Evolutionary conservation across 2,113 vertebrate genomes (phyloP), one percentile per base, ranked within the genome.

Genomic region (Sturnus vulgaris): DNA sequence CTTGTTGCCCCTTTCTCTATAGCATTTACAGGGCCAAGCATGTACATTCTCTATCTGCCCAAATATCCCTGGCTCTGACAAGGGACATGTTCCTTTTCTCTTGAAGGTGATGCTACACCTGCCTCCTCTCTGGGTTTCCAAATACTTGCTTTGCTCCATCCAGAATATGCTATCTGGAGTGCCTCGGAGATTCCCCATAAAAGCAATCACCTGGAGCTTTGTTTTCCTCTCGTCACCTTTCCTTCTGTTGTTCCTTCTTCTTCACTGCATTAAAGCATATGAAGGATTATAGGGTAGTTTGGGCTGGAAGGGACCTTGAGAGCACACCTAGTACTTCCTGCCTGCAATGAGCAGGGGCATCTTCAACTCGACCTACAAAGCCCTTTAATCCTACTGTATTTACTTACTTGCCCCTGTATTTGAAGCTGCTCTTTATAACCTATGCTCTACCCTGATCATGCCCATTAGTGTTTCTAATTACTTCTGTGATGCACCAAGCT

Each of bases 121-220:
- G 10, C 50, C 11, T 86, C 13, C 40, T 77, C 22, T 53, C 37
- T 50, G 50, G 28, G 22, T 46, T 90, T 88, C 59, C 12, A 31
- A 77, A 13, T 14, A 2, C 49, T 69, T 25, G 14, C 50, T 57
- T 83, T 21, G 8, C 27, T 70, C 16, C 66, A 27, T 44, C 18
- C 31, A 72, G 53, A 76, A 17, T 35, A 37, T 1, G 1, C 30
- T 24, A 9, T 76, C 20, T 3, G 2, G 53, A 44, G 17, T 4
- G 4, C n/a, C 23, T 73, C 0, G 0, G 39, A 69, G 13, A 44
- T 60, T 27, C 10, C 77, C 17, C 40, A 8, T 0, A 1, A 55
- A 82, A 69, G 12, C 9, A 2, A 1, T 33, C 37, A 61, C 31
- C 52, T 37, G 44, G 12, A 69, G 24, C 39, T 35, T 66, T 56